phyloP scores from a whole-genome alignment of 30 jellyfish, hydroid and myxozoan genomes.

The Pelagia noctiluca region DNA sequence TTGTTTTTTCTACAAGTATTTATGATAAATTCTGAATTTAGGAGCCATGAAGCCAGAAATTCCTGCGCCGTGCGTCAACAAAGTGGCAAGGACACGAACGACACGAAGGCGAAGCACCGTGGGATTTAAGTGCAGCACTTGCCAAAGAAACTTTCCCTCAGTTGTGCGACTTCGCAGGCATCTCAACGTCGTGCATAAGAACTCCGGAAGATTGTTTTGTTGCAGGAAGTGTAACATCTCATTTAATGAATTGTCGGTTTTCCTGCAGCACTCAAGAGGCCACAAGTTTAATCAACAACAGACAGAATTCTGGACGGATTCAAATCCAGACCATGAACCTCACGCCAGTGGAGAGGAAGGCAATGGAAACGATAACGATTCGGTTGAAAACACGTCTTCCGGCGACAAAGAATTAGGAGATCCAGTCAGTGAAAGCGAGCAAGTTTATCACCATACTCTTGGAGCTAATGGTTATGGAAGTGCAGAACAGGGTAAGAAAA shows the following conservation, averaged over 20 bases:
- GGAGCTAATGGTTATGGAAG: too few relatives aligned
- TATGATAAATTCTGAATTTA: too few relatives aligned
- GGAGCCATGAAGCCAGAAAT: slow-evolving; percentile 59
- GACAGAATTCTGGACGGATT: background rate
- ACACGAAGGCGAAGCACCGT: slow-evolving; percentile 67
- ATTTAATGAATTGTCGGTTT: slow-evolving; percentile 44
- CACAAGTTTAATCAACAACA: slow-evolving; percentile 1
- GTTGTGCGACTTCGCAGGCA: slow-evolving; percentile 61
- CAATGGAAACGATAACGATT: too few relatives aligned
- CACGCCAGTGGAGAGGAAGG: background rate
- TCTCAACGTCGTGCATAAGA: slow-evolving; percentile 51
- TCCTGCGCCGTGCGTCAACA: slow-evolving; percentile 41
- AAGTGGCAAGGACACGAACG: slow-evolving; percentile 36
- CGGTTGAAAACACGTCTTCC: too few relatives aligned
- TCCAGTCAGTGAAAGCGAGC: too few relatives aligned
- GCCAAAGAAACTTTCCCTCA: slow-evolving; percentile 72
- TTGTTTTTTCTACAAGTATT: too few relatives aligned
- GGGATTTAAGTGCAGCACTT: slow-evolving; percentile 65
- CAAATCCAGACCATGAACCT: background rate
- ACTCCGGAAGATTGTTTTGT: slow-evolving; percentile 56
- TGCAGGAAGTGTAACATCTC: slow-evolving; percentile 64
- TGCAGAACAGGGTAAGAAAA: too few relatives aligned
- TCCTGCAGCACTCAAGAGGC: slow-evolving; percentile 61
- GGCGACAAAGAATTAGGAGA: too few relatives aligned
- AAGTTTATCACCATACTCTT: too few relatives aligned